Evolutionary conservation across 2,888 invertebrate species (phyloP).

Genomic region (Hesperia comma): DNA sequence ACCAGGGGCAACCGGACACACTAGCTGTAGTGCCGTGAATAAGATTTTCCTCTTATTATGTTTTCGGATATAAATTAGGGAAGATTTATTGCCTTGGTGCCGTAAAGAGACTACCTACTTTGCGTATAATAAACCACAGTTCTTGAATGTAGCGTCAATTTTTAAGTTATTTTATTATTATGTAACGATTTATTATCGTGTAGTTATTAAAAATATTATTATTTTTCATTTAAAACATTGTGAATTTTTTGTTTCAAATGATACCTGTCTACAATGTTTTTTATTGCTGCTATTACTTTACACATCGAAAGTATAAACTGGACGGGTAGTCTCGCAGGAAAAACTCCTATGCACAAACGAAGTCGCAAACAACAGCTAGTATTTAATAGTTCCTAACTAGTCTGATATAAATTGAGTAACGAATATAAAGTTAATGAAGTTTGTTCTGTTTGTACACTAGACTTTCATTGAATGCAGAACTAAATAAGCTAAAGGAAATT

Average conservation of each 20-base stretch:
- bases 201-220: no score
- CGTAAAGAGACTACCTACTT: conserved; percentile 14
- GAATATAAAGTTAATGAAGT: conserved; percentile 25
- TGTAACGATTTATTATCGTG: no score
- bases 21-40: conserved; percentile 67
- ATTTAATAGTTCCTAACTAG: conserved; percentile 13
- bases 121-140: conserved; percentile 1
- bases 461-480: conserved; percentile 25
- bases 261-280: no score
- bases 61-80: conserved; percentile 79
- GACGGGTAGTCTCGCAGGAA: no score
- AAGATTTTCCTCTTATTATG: conserved; percentile 81
- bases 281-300: no score
- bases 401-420: conserved; percentile 18
- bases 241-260: no score
- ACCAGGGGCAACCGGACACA: conserved; percentile 65
- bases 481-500: conserved; percentile 33
- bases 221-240: no score
- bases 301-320: no score
- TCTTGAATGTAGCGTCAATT: not conserved
- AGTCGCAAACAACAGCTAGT: no score
- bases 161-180: not conserved
- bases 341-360: no score
- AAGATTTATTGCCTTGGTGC: conserved; percentile 65
- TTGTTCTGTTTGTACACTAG: conserved; percentile 18